Conservation (phyloP, 2,888 invertebrate genomes). For the Orthosia gothica region DNA sequence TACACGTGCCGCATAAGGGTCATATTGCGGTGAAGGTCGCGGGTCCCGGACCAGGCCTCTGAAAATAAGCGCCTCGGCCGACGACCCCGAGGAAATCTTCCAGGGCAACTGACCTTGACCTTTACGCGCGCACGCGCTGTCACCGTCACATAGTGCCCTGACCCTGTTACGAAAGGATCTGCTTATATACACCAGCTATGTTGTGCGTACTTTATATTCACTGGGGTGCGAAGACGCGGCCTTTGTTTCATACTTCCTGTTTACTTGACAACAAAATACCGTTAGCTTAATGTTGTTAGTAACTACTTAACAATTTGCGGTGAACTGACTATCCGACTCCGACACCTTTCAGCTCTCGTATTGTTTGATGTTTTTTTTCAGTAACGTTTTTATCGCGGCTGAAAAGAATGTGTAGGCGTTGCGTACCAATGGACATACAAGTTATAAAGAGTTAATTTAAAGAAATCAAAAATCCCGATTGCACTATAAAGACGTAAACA, state of each 20-base stretch:
- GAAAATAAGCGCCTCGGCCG: slow-evolving; percentile 86
- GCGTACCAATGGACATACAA: background rate
- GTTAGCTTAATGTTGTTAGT: slow-evolving; percentile 23
- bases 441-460: too few relatives aligned
- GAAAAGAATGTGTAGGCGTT: slow-evolving; percentile 2
- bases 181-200: slow-evolving; percentile 71
- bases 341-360: slow-evolving; percentile 3
- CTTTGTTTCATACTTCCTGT: slow-evolving; percentile 55
- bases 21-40: slow-evolving; percentile 87
- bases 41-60: slow-evolving; percentile 84
- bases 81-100: slow-evolving; percentile 90
- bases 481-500: too few relatives aligned
- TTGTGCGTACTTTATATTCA: slow-evolving; percentile 37
- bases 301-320: slow-evolving; percentile 7
- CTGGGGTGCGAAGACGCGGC: slow-evolving; percentile 33
- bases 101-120: slow-evolving; percentile 90
- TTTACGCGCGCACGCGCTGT: slow-evolving; percentile 90
- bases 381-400: background rate
- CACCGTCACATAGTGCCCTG: slow-evolving; percentile 86
- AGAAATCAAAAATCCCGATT: too few relatives aligned
- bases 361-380: slow-evolving; percentile 4
- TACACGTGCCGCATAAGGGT: slow-evolving; percentile 87
- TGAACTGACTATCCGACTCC: background rate
- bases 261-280: slow-evolving; percentile 26
- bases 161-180: slow-evolving; percentile 87